A percentile compares a stretch with the other conserved stretches of the same genome.
phyloP scores from a whole-genome alignment of 1,140 invertebrate species.

The Rhagoletis zephyria region DNA sequence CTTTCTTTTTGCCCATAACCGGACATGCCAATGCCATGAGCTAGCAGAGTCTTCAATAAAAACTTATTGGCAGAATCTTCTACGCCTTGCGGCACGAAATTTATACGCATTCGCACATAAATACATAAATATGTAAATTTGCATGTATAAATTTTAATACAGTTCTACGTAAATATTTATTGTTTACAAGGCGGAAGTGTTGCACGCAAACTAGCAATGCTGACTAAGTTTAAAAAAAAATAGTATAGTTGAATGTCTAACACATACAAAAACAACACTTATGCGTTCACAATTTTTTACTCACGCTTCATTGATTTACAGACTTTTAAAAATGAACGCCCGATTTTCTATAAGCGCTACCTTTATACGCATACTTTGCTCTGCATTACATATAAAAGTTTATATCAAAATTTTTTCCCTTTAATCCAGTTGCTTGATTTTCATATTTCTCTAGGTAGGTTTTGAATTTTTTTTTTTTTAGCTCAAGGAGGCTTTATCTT shows the following conservation, averaged over 20 bases:
- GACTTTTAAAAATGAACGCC: not conserved
- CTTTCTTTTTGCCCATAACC: not conserved
- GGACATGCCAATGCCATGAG: not conserved
- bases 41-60: not conserved
- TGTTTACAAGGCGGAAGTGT: conserved; percentile 13
- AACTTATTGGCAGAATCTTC: not conserved
- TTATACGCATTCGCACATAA: not conserved
- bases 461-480: not conserved
- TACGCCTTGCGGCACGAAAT: not conserved
- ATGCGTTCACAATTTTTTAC: not conserved
- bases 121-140: no score
- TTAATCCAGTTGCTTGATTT: not conserved
- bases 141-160: no score
- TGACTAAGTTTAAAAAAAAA: not conserved
- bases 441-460: not conserved
- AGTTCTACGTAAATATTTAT: not conserved
- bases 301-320: not conserved
- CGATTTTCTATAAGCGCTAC: not conserved
- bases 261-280: not conserved
- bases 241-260: no score
- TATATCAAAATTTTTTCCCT: not conserved
- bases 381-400: not conserved
- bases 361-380: not conserved
- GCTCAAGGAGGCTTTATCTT: not conserved
- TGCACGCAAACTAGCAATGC: not conserved